These are phyloP conservation scores for Papilio demoleus DNA, from an alignment of 2,888 invertebrate genomes.

Conservation along the genomic window DNA sequence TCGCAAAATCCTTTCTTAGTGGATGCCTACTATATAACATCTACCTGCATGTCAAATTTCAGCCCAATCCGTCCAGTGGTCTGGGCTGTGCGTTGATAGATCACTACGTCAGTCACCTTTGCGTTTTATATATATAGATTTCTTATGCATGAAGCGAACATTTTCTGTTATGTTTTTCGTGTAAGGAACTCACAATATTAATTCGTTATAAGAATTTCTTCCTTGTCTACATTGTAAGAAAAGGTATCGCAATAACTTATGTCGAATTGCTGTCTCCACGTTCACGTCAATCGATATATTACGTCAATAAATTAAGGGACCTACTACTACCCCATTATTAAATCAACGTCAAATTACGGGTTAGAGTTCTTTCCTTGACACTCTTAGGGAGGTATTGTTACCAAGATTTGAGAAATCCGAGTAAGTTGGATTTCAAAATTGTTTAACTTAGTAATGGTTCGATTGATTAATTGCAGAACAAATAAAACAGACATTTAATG, in stretches of 20 bases:
- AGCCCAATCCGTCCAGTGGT: too few relatives aligned
- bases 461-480: not conserved
- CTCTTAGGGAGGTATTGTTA: not conserved
- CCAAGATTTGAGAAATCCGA: too few relatives aligned
- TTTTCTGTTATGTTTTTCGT: not conserved
- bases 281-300: slow-evolving; percentile 19
- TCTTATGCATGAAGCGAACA: too few relatives aligned
- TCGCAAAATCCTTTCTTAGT: too few relatives aligned
- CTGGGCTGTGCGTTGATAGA: too few relatives aligned
- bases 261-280: slow-evolving; percentile 23
- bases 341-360: not conserved
- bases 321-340: not conserved
- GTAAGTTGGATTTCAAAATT: too few relatives aligned
- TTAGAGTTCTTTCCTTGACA: not conserved
- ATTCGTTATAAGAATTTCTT: slow-evolving; percentile 9
- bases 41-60: too few relatives aligned
- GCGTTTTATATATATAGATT: too few relatives aligned
- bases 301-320: slow-evolving; percentile 26
- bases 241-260: slow-evolving; percentile 31
- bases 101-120: too few relatives aligned
- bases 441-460: not conserved
- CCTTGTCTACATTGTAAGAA: slow-evolving; percentile 21
- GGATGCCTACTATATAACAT: too few relatives aligned
- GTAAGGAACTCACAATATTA: not conserved
- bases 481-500: not conserved